These are phyloP conservation scores for Falco berigora DNA, from an alignment of 2,797 vertebrate species.

Conservation along the genomic window DNA sequence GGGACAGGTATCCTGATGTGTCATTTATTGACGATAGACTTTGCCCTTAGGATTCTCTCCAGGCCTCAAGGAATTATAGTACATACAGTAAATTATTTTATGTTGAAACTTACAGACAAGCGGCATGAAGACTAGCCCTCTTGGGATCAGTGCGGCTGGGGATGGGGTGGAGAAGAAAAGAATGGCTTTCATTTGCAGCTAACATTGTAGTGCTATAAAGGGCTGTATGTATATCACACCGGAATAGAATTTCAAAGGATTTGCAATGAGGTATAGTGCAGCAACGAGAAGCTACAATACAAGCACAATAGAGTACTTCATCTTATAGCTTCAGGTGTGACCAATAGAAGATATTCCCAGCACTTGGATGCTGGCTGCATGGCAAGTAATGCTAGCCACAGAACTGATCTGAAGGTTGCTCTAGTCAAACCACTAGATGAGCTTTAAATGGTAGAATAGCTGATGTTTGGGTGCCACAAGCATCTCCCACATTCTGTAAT, in stretches of 20 bases:
- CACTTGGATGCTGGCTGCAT: background rate
- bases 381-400: background rate
- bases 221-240: background rate
- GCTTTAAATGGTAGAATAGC: background rate
- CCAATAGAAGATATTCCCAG: background rate
- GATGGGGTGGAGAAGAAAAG: background rate
- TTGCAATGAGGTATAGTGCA: background rate
- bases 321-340: background rate
- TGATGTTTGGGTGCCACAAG: background rate
- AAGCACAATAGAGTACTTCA: background rate
- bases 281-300: background rate
- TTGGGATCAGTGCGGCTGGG: background rate
- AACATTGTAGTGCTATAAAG: background rate
- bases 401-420: background rate
- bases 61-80: background rate
- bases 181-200: conserved; percentile 31
- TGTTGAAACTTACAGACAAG: background rate
- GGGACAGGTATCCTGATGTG: background rate
- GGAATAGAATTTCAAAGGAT: conserved; percentile 16
- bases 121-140: background rate
- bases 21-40: background rate
- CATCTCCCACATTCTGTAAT: background rate
- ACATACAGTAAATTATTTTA: conserved; percentile 12
- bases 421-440: background rate
- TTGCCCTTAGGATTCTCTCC: conserved; percentile 10